phyloP scores from a whole-genome alignment of 2,888 invertebrate species.

The Drosophila incognita region DNA sequence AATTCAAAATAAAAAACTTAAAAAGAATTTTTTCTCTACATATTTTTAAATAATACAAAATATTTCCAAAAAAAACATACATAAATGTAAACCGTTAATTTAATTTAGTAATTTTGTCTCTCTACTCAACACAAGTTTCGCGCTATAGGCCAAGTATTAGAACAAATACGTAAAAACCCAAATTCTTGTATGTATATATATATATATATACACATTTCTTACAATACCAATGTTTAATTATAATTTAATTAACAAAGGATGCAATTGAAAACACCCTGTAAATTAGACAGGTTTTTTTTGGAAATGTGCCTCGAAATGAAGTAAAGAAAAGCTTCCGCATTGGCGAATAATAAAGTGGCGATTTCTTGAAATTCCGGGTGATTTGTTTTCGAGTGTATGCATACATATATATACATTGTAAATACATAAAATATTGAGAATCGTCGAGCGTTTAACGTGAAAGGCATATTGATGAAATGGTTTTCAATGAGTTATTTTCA shows the following conservation, averaged over 20 bases:
- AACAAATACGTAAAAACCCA: too few relatives aligned
- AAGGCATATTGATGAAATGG: slow-evolving; percentile 15
- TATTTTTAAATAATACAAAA: neutral
- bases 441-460: neutral
- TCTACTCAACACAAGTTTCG: too few relatives aligned
- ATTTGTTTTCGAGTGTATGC: neutral
- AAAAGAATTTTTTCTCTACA: neutral
- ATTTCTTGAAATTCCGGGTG: neutral
- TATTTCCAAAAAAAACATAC: neutral
- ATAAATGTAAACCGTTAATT: too few relatives aligned
- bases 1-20: neutral
- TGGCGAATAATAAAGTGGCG: too few relatives aligned
- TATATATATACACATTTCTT: too few relatives aligned
- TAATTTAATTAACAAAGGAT: neutral
- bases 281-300: neutral
- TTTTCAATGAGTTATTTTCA: slow-evolving; percentile 27
- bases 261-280: neutral
- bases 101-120: too few relatives aligned
- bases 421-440: neutral
- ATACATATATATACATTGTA: neutral
- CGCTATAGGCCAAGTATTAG: too few relatives aligned
- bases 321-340: neutral
- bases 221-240: neutral
- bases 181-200: neutral
- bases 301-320: neutral